Evolutionary conservation across 2,888 invertebrate genomes (phyloP), one percentile per base, ranked within the genome.

Genomic region (Anodontia alba): DNA sequence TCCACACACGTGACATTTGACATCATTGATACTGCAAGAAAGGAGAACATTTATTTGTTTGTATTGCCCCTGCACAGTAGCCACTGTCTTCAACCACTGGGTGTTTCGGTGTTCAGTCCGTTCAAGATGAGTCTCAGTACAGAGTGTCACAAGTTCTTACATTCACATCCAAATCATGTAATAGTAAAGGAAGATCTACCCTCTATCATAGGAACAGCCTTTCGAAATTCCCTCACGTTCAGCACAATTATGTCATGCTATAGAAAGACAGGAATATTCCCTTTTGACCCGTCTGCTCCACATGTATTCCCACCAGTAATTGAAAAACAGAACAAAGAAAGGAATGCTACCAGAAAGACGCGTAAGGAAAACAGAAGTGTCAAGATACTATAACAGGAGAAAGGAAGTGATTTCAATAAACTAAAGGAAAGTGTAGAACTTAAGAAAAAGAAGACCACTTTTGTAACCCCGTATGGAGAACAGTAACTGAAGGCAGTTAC

Each of bases 401-500:
- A n/a, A n/a, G 3, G 26, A 57, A 29, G 20, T 26, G 67, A 67
- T n/a, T 67, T 67, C 20, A 67, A 36, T 17, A 67, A 67, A 67
- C n/a, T n/a, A n/a, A n/a, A n/a, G n/a, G n/a, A n/a, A n/a, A n/a
- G n/a, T n/a, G n/a, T n/a, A n/a, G n/a, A 43, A 26, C 36, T 68
- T 43, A 74, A 51, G 12, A 76, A 67, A 43, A 76, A 78, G 33
- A 73, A 36, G 33, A 51, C 0, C 10, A 54, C 49, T 20, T 73
- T 76, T 33, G 54, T 78, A 7, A 76, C 78, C 23, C 75, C 75
- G 10, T 81, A 76, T 81, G 78, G 79, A 36, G 75, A 29, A 49
- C 57, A 26, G 73, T 80, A n/a, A n/a, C n/a, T n/a, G n/a, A n/a
- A n/a, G n/a, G n/a, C n/a, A n/a, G n/a, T n/a, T n/a, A n/a, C n/a